Percentiles rank a stretch among this genome's conserved stretches.
phyloP scores from a whole-genome alignment of 2,797 vertebrate genomes.

The Borostomias antarcticus region DNA sequence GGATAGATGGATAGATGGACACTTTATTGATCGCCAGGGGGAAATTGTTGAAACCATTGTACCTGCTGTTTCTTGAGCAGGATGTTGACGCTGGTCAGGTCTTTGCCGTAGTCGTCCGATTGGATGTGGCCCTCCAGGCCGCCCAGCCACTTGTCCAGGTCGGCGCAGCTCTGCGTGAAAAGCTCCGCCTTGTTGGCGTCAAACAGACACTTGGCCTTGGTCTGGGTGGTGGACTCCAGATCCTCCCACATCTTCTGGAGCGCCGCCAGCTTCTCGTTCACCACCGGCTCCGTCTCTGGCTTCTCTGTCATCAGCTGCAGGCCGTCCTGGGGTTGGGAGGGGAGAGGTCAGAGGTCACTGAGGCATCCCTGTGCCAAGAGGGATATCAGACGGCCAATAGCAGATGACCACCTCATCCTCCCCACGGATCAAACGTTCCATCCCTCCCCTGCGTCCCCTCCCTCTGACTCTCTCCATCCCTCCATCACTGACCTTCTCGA shows the following conservation, averaged over 20 bases:
- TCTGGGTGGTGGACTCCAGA: slow-evolving; percentile 95
- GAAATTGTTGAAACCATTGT: too few relatives aligned
- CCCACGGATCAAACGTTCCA: too few relatives aligned
- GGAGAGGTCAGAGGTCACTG: background rate
- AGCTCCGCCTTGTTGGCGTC: slow-evolving; percentile 98
- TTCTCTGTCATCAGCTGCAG: slow-evolving; percentile 92
- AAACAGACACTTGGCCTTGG: slow-evolving; percentile 95
- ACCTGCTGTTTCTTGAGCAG: slow-evolving; percentile 98
- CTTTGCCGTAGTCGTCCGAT: slow-evolving; percentile 96
- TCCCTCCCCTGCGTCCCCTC: background rate
- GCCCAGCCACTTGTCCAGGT: slow-evolving; percentile 94
- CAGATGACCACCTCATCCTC: background rate
- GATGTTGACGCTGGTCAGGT: slow-evolving; percentile 97
- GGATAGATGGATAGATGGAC: too few relatives aligned
- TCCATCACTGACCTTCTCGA: slow-evolving; percentile 87
- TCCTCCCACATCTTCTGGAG: slow-evolving; percentile 90
- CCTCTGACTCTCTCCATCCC: too few relatives aligned
- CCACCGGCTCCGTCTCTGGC: slow-evolving; percentile 88
- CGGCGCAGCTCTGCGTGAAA: slow-evolving; percentile 97
- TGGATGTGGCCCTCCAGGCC: slow-evolving; percentile 91
- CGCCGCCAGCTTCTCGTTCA: slow-evolving; percentile 89
- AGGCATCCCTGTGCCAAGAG: background rate
- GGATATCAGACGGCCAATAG: background rate
- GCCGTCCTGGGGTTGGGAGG: slow-evolving; percentile 79
- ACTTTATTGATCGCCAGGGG: too few relatives aligned